Evolutionary conservation across 1,140 invertebrate species (phyloP).

Genomic region (Paracyclopina nana): DNA sequence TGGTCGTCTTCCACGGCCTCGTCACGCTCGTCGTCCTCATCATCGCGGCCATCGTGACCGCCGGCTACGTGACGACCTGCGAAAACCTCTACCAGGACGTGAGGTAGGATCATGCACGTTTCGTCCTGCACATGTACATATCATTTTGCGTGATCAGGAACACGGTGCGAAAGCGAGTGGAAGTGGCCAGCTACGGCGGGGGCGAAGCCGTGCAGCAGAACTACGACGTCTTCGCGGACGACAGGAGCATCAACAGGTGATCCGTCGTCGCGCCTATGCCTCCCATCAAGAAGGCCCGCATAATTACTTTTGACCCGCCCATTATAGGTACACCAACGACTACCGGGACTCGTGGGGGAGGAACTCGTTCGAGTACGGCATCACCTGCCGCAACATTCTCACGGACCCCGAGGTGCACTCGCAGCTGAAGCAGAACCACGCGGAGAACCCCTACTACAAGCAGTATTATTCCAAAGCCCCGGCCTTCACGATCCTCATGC

Average conservation of each 20-base stretch:
- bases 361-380: neutral
- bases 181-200: neutral
- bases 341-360: neutral
- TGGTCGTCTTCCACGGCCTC: constrained; percentile 2
- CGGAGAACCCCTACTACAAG: neutral
- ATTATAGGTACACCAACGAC: neutral
- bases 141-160: neutral
- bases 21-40: neutral
- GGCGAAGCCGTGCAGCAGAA: neutral
- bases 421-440: neutral
- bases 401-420: neutral
- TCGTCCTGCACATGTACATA: neutral
- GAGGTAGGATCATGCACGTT: neutral
- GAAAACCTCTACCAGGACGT: neutral
- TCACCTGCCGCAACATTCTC: neutral
- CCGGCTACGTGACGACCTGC: neutral
- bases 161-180: neutral
- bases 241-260: neutral
- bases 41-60: neutral
- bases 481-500: too few relatives aligned
- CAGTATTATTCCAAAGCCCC: too few relatives aligned
- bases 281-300: too few relatives aligned
- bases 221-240: neutral
- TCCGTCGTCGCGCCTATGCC: too few relatives aligned
- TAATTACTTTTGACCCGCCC: too few relatives aligned